Evolutionary conservation across 1,140 invertebrate species (phyloP).

Genomic region (Psix sp.): DNA sequence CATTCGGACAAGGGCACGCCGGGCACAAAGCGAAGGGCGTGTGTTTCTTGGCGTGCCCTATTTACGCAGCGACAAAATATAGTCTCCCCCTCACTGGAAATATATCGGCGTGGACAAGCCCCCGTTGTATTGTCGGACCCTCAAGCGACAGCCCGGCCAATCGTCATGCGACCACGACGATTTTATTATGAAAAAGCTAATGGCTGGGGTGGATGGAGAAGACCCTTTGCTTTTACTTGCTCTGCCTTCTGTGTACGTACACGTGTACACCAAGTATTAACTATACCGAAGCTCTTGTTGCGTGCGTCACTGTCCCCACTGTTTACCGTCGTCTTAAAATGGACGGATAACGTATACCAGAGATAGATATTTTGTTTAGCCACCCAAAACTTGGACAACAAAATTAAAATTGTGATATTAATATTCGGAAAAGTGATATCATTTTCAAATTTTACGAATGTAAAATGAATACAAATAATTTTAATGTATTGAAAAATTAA

Average conservation of each 20-base stretch:
- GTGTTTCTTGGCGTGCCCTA: constrained; percentile 73
- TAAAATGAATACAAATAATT: no score
- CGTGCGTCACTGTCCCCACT: constrained; percentile 61
- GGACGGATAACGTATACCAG: constrained; percentile 18
- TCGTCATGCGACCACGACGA: constrained; percentile 61
- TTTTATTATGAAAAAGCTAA: constrained; percentile 66
- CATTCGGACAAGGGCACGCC: constrained; percentile 64
- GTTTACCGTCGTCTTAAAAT: constrained; percentile 64
- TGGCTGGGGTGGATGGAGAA: constrained; percentile 59
- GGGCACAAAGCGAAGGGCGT: constrained; percentile 70
- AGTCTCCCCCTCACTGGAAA: constrained; percentile 47
- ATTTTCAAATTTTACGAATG: no score
- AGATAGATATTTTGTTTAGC: constrained; percentile 8
- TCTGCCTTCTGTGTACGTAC: constrained; percentile 40
- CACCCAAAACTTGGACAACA: not conserved
- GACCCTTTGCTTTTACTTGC: constrained; percentile 42
- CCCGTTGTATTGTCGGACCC: constrained; percentile 62
- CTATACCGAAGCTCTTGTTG: constrained; percentile 50
- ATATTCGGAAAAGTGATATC: no score
- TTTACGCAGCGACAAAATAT: constrained; percentile 69
- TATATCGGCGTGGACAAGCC: constrained; percentile 65
- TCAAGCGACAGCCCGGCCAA: constrained; percentile 62
- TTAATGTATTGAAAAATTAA: no score
- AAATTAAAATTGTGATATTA: no score
- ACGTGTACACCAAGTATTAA: constrained; percentile 48